These are phyloP conservation scores for Sisyra terminalis DNA, from an alignment of 2,888 invertebrate species.

Conservation along the genomic window DNA sequence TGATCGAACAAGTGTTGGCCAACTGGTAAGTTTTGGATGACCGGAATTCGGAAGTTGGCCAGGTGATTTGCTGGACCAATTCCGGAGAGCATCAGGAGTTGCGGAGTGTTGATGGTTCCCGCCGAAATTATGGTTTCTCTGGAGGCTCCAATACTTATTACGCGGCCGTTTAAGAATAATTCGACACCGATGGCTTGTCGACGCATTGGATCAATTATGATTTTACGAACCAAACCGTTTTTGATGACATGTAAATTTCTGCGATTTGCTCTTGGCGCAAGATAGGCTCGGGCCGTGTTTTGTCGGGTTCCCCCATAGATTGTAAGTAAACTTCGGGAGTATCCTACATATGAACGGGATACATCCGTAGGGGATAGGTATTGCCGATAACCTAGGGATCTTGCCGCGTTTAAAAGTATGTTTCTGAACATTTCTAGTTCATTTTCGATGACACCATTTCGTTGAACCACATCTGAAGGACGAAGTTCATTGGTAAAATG, in stretches of 20 bases:
- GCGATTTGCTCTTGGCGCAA: slow-evolving; percentile 31
- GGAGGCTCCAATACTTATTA: slow-evolving; percentile 28
- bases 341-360: not conserved
- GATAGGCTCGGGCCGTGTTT: slow-evolving; percentile 37
- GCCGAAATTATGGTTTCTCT: slow-evolving; percentile 25
- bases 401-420: not conserved
- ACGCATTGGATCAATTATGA: slow-evolving; percentile 14
- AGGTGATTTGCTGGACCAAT: slow-evolving; percentile 16
- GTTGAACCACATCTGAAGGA: not conserved
- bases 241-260: slow-evolving; percentile 36
- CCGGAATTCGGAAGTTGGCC: not conserved
- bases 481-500: not conserved
- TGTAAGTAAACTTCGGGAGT: slow-evolving; percentile 22
- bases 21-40: not conserved
- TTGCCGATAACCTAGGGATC: not conserved
- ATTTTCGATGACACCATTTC: not conserved
- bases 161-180: slow-evolving; percentile 26
- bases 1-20: not conserved
- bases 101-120: too few relatives aligned
- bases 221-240: slow-evolving; percentile 27
- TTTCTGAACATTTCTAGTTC: not conserved
- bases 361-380: not conserved
- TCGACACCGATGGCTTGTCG: slow-evolving; percentile 34
- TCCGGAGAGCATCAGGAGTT: slow-evolving; percentile 34
- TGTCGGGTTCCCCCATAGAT: slow-evolving; percentile 32